These are phyloP conservation scores for Proales similis DNA, from an alignment of 1,140 invertebrate species.

Conservation along the genomic window DNA sequence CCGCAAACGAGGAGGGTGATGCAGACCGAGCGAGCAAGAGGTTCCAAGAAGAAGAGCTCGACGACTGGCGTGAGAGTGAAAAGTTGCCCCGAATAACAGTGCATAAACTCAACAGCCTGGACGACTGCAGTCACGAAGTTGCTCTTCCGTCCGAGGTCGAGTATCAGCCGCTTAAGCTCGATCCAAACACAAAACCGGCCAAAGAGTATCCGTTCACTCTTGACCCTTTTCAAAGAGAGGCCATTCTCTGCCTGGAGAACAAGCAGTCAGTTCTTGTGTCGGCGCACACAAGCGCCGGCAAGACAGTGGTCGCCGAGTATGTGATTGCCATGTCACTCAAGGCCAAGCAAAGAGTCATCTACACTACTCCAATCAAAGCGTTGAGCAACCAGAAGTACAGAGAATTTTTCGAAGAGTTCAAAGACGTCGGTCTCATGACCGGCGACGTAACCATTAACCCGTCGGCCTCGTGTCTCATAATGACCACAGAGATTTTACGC, in stretches of 20 bases:
- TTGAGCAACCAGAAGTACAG: conserved; percentile 98
- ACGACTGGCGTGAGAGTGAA: conserved; percentile 30
- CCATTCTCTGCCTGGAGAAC: conserved; percentile 93
- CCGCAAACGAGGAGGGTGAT: too few relatives aligned
- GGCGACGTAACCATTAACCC: conserved; percentile 99
- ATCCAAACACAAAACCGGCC: conserved; percentile 61
- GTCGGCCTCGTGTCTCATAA: conserved; percentile 90
- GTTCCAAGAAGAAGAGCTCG: conserved; percentile 16
- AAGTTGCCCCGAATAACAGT: conserved; percentile 31
- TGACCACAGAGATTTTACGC: conserved; percentile 98
- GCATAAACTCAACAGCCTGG: conserved; percentile 23
- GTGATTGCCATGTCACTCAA: conserved; percentile 64
- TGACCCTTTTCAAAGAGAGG: conserved; percentile 97
- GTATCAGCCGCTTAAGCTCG: conserved; percentile 62
- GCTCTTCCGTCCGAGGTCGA: conserved; percentile 75
- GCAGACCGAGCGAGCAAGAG: conserved; percentile 2
- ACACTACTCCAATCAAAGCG: conserved; percentile 98
- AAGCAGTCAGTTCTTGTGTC: conserved; percentile 92
- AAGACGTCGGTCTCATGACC: conserved; percentile 91
- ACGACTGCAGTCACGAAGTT: conserved; percentile 48
- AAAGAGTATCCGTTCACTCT: conserved; percentile 89
- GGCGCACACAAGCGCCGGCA: conserved; percentile 98
- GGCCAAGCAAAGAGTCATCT: conserved; percentile 83
- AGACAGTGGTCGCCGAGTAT: conserved; percentile 95
- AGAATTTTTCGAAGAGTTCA: conserved; percentile 93